Evolutionary conservation across 2,113 vertebrate species (phyloP).

Genomic region (Antidorcas marsupialis): DNA sequence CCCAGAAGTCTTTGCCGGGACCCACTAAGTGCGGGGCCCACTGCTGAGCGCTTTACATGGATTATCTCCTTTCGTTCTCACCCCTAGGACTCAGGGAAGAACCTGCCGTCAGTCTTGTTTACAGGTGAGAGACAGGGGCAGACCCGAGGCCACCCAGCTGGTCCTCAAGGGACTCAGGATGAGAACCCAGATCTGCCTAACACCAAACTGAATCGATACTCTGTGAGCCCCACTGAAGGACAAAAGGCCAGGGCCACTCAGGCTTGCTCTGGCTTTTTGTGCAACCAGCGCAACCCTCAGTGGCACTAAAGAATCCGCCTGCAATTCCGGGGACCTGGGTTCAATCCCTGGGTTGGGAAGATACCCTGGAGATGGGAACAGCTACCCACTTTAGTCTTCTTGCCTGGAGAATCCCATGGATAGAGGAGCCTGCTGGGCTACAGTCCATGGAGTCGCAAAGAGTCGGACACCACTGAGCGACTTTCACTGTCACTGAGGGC

Average conservation of each 20-base stretch:
- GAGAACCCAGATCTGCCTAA: not conserved
- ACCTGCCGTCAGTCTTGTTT: not conserved
- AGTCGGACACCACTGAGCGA: not conserved
- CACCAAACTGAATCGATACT: not conserved
- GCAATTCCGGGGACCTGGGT: not conserved
- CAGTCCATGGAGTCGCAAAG: not conserved
- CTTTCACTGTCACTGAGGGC: not conserved
- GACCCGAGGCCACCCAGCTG: not conserved
- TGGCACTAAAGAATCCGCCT: not conserved
- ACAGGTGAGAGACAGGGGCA: not conserved
- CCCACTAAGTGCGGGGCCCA: rapidly evolving
- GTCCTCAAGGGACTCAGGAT: not conserved
- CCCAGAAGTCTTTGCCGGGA: not conserved
- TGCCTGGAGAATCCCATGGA: not conserved
- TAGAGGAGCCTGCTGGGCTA: not conserved
- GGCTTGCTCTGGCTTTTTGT: not conserved
- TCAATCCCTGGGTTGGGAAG: not conserved
- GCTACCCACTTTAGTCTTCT: not conserved
- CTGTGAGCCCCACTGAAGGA: not conserved
- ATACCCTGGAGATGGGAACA: not conserved
- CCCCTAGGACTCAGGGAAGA: too few species aligned
- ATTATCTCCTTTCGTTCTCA: not conserved
- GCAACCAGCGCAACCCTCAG: not conserved
- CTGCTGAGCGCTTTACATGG: not conserved
- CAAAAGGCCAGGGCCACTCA: not conserved